Evolutionary conservation across 1,140 invertebrate genomes (phyloP), one percentile per base, ranked within the genome.

Genomic region (Brachionus paranguensis): DNA sequence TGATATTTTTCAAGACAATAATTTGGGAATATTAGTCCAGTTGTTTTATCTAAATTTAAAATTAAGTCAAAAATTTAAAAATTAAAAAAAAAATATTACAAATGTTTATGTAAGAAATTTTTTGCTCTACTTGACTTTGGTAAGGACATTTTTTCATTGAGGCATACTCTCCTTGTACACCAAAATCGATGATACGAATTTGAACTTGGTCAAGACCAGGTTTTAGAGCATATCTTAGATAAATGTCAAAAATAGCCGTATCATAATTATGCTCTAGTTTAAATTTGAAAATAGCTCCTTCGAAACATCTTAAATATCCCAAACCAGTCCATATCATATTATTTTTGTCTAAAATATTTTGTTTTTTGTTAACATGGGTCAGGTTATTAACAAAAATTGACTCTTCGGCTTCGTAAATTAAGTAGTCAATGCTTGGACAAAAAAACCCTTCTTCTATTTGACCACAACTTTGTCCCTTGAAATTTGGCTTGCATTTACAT

Each of bases 181-280:
- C 72, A 12, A 50, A 50, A 50, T 76, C 47, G 27, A 10, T 76
- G 43, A 76, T 76, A 27, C 41, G 20, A 14, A 76, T 50, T 50
- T 76, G n/a, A 27, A 76, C 43, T 20, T 72, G 33, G 17, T 72
- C 68, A 37, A 72, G 41, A n/a, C 17, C 37, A 20, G 41, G 72
- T 33, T 76, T 50, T 50, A 76, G 27, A 14, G 43, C 20, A 3
- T 76, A 50, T 76, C 72, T 17, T 12, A 76, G 20, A 50, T 88
- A 98, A 95, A 90, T 99, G 99, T 85, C 96, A 92, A 53, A 99
- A 92, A 29, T 97, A 91, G 53, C 98, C 92, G 87, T 98, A 95
- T 87, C 99, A 99, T 85, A 94, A 93, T 92, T 95, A 95, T 12
- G 93, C 93, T 60, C 92, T 93, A 72, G 37, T 43, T 64, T 33